Evolutionary conservation across 1,140 invertebrate genomes (phyloP).

Genomic region (Sesamia nonagrioides): DNA sequence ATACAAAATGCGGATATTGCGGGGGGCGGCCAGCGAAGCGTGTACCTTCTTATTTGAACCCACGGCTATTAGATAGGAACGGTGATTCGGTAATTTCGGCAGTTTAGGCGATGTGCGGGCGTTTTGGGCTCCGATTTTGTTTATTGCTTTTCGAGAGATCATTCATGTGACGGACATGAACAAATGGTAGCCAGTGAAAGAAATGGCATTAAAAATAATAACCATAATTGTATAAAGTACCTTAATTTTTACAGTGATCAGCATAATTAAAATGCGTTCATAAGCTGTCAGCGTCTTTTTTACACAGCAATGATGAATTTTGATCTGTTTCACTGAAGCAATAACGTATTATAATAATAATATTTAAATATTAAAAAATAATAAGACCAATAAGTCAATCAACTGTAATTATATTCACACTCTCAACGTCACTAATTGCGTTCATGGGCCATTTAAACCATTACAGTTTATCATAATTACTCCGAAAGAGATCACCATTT

Average conservation of each 20-base stretch:
- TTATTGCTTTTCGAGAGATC: conserved; percentile 18
- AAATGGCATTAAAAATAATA: not conserved
- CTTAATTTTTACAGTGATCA: too few relatives aligned
- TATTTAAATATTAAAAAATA: not conserved
- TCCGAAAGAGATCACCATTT: conserved; percentile 23
- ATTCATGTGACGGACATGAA: not conserved
- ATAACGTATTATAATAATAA: too few relatives aligned
- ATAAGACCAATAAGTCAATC: not conserved
- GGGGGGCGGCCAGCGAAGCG: conserved; percentile 37
- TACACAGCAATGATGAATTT: too few relatives aligned
- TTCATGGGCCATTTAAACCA: conserved; percentile 19
- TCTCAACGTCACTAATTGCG: not conserved
- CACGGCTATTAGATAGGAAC: conserved; percentile 44
- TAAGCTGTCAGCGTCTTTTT: too few relatives aligned
- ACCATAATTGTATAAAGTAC: too few relatives aligned
- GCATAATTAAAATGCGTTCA: too few relatives aligned
- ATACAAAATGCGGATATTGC: conserved; percentile 48
- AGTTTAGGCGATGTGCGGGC: conserved; percentile 21
- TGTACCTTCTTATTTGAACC: conserved; percentile 40
- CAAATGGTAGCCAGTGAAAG: not conserved
- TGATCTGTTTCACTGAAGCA: too few relatives aligned
- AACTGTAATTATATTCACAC: conserved; percentile 18
- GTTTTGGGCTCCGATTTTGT: conserved; percentile 26
- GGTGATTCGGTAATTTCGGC: conserved; percentile 39
- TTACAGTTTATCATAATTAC: conserved; percentile 42